Evolutionary conservation across 2,888 invertebrate genomes (phyloP).

Genomic region (Halictus quadricinctus): DNA sequence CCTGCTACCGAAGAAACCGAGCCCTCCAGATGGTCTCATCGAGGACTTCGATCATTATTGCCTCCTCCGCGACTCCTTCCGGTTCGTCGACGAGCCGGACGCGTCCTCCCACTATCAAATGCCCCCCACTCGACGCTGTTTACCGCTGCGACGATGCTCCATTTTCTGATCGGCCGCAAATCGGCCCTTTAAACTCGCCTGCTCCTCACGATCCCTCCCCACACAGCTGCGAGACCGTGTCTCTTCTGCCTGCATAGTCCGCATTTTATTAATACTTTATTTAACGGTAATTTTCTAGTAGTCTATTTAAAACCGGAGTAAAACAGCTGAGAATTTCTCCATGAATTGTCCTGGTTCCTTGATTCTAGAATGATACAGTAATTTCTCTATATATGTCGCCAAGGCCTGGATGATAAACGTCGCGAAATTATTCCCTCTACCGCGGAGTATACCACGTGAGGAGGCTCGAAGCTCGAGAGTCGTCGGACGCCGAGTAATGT

Average conservation of each 20-base stretch:
- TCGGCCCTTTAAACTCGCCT: not conserved
- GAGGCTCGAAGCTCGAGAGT: no score
- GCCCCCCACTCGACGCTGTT: not conserved
- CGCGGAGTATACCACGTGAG: no score
- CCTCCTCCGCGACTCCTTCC: not conserved
- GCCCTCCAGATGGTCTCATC: slow-evolving; percentile 14
- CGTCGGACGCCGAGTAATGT: no score
- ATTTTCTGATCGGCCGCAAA: not conserved
- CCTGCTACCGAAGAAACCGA: slow-evolving; percentile 13
- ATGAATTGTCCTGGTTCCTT: no score
- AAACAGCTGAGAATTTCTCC: no score
- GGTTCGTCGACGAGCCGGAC: not conserved
- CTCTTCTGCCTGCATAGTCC: not conserved
- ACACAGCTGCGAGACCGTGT: not conserved
- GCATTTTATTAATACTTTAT: not conserved
- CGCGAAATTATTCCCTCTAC: no score
- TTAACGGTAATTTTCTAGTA: no score
- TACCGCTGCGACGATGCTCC: slow-evolving; percentile 1
- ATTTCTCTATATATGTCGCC: no score
- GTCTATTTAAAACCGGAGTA: no score
- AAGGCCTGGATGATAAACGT: no score
- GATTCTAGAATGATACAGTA: no score
- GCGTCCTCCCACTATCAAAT: not conserved
- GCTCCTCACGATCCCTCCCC: not conserved
- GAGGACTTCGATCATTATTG: slow-evolving; percentile 14